These are phyloP conservation scores for Protosalanx chinensis DNA, from an alignment of 2,797 vertebrate genomes.

Conservation along the genomic window DNA sequence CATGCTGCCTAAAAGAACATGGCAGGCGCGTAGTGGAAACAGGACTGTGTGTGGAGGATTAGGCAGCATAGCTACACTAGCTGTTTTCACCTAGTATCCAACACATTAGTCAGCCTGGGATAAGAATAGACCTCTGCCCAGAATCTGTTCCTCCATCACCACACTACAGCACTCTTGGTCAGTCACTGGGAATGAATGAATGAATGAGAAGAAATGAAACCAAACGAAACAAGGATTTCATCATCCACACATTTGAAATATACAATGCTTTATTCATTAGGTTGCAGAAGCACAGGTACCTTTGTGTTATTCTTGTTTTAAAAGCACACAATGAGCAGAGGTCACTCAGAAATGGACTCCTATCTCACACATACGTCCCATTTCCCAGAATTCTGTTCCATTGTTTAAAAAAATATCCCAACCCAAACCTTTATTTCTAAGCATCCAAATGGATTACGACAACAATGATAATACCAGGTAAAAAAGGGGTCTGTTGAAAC, in stretches of 20 bases:
- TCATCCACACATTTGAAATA: neutral
- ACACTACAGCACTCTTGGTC: neutral
- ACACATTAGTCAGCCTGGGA: neutral
- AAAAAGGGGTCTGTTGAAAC: conserved; percentile 10
- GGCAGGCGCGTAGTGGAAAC: conserved; percentile 26
- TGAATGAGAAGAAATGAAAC: neutral
- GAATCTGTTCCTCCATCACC: neutral
- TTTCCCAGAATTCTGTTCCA: conserved; percentile 42
- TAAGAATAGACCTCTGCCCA: neutral
- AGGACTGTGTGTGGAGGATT: neutral
- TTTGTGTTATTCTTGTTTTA: conserved; percentile 32
- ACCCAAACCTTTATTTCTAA: conserved; percentile 32
- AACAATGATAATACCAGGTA: conserved; percentile 24
- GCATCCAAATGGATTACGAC: conserved; percentile 62
- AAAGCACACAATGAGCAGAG: conserved; percentile 26
- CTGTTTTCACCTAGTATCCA: conserved; percentile 26
- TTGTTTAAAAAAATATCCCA: neutral
- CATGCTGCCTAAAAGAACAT: neutral
- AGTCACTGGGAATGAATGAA: neutral
- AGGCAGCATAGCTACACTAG: conserved; percentile 7
- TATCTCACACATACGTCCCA: conserved; percentile 11
- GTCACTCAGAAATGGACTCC: conserved; percentile 50
- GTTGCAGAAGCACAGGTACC: conserved; percentile 14
- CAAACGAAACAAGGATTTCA: neutral
- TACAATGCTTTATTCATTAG: conserved; percentile 52